Conservation (phyloP, 2,888 invertebrate genomes). For the Chesias legatella region DNA sequence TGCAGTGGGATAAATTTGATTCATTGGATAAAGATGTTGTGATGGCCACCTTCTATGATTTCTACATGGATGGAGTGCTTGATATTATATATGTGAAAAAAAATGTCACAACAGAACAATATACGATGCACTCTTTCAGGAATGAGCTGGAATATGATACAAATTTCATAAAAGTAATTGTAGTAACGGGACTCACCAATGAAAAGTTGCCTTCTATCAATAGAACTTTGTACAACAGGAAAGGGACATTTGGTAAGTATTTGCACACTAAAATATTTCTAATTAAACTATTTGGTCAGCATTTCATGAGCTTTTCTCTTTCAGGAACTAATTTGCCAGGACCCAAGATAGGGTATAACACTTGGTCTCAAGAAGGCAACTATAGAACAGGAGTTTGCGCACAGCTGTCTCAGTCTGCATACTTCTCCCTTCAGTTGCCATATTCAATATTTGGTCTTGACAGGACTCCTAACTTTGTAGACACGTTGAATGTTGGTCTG, state of each 20-base stretch:
- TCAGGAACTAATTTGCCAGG: constrained; percentile 93
- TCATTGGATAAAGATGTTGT: constrained; percentile 87
- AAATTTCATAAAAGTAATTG: constrained; percentile 97
- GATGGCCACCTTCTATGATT: constrained; percentile 95
- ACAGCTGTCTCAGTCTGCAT: constrained; percentile 95
- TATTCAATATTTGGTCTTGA: constrained; percentile 98
- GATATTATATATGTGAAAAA: constrained; percentile 90
- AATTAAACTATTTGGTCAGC: too few species aligned
- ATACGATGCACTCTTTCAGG: constrained; percentile 88
- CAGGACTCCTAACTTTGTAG: constrained; percentile 98
- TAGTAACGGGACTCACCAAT: constrained; percentile 90
- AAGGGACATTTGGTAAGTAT: constrained; percentile 86
- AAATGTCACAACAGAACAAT: constrained; percentile 65
- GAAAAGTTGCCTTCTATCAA: constrained; percentile 84
- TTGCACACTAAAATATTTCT: background rate
- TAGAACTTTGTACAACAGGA: constrained; percentile 87
- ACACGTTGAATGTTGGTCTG: constrained; percentile 90
- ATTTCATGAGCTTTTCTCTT: constrained; percentile 27
- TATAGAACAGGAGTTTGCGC: constrained; percentile 89
- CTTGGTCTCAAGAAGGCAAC: constrained; percentile 93
- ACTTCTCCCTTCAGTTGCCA: constrained; percentile 95
- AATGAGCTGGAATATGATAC: constrained; percentile 96
- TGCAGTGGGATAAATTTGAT: constrained; percentile 87
- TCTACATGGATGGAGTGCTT: constrained; percentile 95
- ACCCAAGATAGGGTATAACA: constrained; percentile 91